These are phyloP conservation scores for Megaceryle torquata DNA, from an alignment of 2,113 vertebrate species.

Conservation along the genomic window DNA sequence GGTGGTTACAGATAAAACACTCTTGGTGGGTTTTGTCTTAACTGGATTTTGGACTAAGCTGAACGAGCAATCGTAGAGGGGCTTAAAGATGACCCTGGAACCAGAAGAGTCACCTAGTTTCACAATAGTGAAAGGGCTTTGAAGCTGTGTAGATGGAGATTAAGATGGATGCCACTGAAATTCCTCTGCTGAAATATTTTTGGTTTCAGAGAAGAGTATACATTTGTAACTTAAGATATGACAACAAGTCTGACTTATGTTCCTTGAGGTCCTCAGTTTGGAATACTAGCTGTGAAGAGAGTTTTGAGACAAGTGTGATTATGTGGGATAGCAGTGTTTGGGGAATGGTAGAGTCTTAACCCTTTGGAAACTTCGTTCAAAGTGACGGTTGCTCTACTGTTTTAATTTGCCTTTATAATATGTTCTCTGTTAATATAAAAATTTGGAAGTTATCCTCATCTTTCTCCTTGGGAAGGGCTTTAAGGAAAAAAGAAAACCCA, in stretches of 20 bases:
- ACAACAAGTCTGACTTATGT: neutral
- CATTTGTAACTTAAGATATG: neutral
- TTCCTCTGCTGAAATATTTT: neutral
- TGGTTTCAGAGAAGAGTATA: neutral
- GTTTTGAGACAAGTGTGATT: neutral
- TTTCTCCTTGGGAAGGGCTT: conserved; percentile 46
- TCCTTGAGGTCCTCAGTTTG: neutral
- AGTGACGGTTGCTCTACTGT: neutral
- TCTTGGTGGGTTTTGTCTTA: conserved; percentile 89
- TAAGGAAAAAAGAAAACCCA: neutral
- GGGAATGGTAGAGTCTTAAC: neutral
- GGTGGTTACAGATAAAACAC: conserved; percentile 73
- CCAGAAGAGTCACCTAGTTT: conserved; percentile 4
- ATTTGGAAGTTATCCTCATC: neutral
- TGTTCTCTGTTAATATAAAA: neutral
- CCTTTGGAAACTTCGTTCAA: neutral
- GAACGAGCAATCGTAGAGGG: conserved; percentile 80
- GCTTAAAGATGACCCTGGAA: conserved; percentile 83
- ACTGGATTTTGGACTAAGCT: conserved; percentile 84
- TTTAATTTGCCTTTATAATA: neutral
- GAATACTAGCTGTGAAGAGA: neutral
- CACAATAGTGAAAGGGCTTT: neutral
- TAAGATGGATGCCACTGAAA: neutral
- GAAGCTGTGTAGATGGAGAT: neutral
- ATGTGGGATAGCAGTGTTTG: neutral